phyloP scores from a whole-genome alignment of 1,140 invertebrate genomes.

The Hirudo medicinalis region DNA sequence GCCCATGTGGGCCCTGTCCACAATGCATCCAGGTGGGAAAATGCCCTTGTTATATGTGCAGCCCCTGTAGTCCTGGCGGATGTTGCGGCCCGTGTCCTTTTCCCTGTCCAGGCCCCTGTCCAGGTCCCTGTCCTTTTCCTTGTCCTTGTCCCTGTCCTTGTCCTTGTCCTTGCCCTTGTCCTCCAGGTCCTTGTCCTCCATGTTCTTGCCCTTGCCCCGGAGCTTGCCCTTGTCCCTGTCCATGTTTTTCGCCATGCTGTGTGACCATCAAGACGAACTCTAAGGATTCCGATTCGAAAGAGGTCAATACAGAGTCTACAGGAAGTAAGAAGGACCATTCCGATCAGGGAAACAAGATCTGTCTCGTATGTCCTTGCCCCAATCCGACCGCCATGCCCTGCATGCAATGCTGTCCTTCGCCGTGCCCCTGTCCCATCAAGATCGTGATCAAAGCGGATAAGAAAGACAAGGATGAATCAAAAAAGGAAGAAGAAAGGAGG shows the following conservation, averaged over 20 bases:
- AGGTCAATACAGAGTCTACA: neutral
- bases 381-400: neutral
- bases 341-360: neutral
- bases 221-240: neutral
- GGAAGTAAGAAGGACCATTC: neutral
- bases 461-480: neutral
- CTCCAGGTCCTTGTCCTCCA: neutral
- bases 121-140: neutral
- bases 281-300: neutral
- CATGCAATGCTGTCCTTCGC: neutral
- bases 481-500: neutral
- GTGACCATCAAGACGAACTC: neutral
- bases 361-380: neutral
- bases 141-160: neutral
- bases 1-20: no score
- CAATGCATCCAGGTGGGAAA: no score
- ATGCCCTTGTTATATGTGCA: no score
- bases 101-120: neutral
- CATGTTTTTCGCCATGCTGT: neutral
- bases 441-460: neutral
- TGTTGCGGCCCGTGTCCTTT: neutral
- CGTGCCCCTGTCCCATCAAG: neutral
- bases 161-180: constrained; percentile 1
- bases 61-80: no score
- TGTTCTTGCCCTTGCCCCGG: neutral